These are phyloP conservation scores for Rhineura floridana DNA, from an alignment of 2,113 vertebrate genomes.

Conservation along the genomic window DNA sequence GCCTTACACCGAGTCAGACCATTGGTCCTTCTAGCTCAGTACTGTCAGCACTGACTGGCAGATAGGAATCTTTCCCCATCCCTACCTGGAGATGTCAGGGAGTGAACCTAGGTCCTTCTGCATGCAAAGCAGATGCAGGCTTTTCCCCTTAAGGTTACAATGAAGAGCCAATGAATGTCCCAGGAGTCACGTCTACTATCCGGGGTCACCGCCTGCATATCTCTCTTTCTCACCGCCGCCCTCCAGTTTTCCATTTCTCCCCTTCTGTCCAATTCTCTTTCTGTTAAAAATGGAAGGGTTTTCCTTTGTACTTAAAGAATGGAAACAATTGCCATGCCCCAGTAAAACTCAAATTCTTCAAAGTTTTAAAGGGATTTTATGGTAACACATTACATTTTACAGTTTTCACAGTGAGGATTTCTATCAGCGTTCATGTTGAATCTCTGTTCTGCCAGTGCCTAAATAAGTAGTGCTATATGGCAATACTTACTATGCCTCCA, in stretches of 20 bases:
- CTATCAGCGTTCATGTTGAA: slow-evolving; percentile 10
- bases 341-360: slow-evolving; percentile 44
- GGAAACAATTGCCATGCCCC: neutral
- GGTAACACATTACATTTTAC: slow-evolving; percentile 41
- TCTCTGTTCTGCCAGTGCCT: neutral
- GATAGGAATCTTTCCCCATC: too few species aligned
- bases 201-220: neutral
- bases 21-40: too few species aligned
- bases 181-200: neutral
- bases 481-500: neutral
- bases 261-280: neutral
- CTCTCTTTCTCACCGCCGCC: too few species aligned
- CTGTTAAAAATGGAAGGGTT: slow-evolving; percentile 51
- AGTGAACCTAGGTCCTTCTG: too few species aligned
- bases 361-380: slow-evolving; percentile 38
- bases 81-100: too few species aligned
- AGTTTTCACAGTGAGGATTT: slow-evolving; percentile 27
- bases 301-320: slow-evolving; percentile 32
- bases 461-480: neutral
- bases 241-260: neutral
- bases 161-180: neutral
- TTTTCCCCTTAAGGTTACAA: neutral
- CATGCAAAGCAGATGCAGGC: too few species aligned
- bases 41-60: too few species aligned
- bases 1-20: too few species aligned